These are phyloP conservation scores for Phenacoccus solenopsis DNA, from an alignment of 1,140 invertebrate genomes.

Conservation along the genomic window DNA sequence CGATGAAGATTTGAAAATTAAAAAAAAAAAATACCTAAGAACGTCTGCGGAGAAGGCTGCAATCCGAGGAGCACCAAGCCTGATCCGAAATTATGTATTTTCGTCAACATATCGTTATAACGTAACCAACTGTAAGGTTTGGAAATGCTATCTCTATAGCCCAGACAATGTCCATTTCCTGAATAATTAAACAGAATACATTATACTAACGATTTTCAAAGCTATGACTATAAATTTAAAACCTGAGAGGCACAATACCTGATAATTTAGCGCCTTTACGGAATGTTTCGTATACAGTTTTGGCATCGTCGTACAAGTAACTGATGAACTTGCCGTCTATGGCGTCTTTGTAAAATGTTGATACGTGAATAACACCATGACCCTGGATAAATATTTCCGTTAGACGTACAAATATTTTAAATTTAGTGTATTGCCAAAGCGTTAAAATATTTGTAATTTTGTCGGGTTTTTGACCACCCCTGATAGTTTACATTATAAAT, in stretches of 20 bases:
- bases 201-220: no score
- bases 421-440: no score
- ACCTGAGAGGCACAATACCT: no score
- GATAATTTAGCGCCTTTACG: constrained; percentile 81
- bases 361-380: constrained; percentile 75
- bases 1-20: no score
- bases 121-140: constrained; percentile 83
- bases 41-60: constrained; percentile 54
- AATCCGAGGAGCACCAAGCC: constrained; percentile 73
- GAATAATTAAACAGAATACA: no score
- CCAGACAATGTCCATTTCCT: constrained; percentile 86
- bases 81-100: constrained; percentile 82
- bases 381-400: no score
- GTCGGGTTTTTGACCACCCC: no score
- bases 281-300: constrained; percentile 83
- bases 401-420: no score
- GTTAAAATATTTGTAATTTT: no score
- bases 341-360: constrained; percentile 82
- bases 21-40: constrained; percentile 37
- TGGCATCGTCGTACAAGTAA: constrained; percentile 73
- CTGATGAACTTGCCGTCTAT: constrained; percentile 79
- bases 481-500: no score
- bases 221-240: no score
- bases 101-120: constrained; percentile 81
- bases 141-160: constrained; percentile 70